Percentiles rank a stretch among this genome's conserved stretches.
phyloP scores from a whole-genome alignment of 2,797 vertebrate genomes.

The Hippopotamyrus pictus region DNA sequence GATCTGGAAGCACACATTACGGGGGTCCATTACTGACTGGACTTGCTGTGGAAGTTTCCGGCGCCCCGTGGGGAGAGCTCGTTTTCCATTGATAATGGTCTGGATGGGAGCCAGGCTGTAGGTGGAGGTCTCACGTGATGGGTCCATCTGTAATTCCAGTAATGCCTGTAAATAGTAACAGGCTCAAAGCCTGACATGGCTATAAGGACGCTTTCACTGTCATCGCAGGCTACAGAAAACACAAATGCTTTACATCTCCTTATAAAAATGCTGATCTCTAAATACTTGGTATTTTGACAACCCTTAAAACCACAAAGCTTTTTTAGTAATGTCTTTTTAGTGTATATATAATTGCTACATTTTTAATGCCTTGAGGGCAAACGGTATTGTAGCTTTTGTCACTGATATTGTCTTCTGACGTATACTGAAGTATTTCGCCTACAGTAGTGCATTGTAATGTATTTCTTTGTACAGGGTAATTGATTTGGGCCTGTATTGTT shows the following conservation, averaged over 20 bases:
- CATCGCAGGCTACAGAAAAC: not conserved
- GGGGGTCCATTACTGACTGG: not conserved
- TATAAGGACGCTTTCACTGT: not conserved
- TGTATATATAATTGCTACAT: not conserved
- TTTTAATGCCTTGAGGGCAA: not conserved
- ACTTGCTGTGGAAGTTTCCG: not conserved
- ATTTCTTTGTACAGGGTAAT: not conserved
- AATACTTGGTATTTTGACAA: not conserved
- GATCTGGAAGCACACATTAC: not conserved
- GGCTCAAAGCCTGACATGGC: not conserved
- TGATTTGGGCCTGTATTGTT: not conserved
- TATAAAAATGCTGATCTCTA: not conserved
- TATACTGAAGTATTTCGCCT: not conserved
- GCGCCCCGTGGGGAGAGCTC: not conserved
- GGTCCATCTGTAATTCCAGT: conserved; percentile 1
- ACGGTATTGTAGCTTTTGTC: not conserved
- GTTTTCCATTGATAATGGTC: conserved; percentile 8
- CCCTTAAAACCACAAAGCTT: not conserved
- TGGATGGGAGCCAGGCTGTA: not conserved
- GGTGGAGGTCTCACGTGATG: not conserved
- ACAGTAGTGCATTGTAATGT: not conserved
- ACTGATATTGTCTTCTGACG: not conserved
- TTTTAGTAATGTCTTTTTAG: not conserved
- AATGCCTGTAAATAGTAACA: not conserved
- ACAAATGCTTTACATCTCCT: not conserved